Base-by-base conservation (phyloP, 2,888 invertebrate genomes). In the Chrysina gloriosa region DNA sequence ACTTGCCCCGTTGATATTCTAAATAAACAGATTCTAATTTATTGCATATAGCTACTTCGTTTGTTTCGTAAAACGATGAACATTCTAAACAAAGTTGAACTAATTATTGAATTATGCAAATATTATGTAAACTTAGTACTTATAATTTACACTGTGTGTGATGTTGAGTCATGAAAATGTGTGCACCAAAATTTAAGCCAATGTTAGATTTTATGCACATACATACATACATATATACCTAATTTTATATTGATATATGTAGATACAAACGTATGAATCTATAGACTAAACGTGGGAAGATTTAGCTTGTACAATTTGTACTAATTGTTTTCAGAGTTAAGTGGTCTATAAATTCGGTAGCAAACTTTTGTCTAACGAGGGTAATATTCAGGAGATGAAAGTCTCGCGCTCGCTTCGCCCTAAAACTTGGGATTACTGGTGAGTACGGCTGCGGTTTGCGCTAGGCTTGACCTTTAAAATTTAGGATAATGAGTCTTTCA, bases 311-410 rank as follows among this genome's bases (percentile, higher is more conserved):
- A n/a, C n/a, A 73, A 73, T 73, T 73, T 69, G 68, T 71, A 69
- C 71, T 73, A 71, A 73, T 73, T 73, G 73, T 73, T 73, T 73
- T 70, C 67, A 61, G 71, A 70, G 73, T 70, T 72, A 72, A 73
- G 72, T 73, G 72, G 72, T 70, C 72, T 70, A 73, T 73, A 73
- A 73, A 73, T 73, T 73, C 68, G 65, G 69, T 39, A 64, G 64
- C 70, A 69, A 73, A 72, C 70, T 71, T 70, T 67, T 65, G 67
- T 68, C 69, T 72, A 73, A 73, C 71, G 73, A 73, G 73, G 69
- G 71, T 69, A 70, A 58, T 58, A 69, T 69, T 68, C 65, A 69
- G 71, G 67, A 69, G 72, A 69, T 42, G 70, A 70, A 69, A 65
- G 72, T 69, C 67, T 67, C 68, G 58, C 48, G 27, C 16, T 34